Evolutionary conservation across 2,797 vertebrate species (phyloP), one percentile per base, ranked within the genome.

Genomic region (Sebastolobus altivelis): DNA sequence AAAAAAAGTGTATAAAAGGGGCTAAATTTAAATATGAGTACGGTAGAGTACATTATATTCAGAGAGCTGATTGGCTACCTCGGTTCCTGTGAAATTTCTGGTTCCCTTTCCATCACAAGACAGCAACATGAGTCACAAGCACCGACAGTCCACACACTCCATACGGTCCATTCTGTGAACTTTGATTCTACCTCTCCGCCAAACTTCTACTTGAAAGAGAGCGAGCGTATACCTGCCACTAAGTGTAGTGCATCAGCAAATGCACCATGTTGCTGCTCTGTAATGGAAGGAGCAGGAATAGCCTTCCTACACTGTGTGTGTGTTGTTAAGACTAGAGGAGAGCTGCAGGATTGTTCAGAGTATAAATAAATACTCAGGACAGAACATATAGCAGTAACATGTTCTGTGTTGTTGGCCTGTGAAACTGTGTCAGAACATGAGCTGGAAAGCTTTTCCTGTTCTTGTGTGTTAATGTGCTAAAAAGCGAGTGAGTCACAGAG

Each of bases 281-380:
- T 87, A 89, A 91, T 88, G 91, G 87, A 90, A 54, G 73, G 55
- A 74, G 67, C 88, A 75, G 71, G 81, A 92, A 89, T 76, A 84
- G 72, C 22, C 71, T 62, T 54, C 58, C n/a, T 43, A 27, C 65
- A 52, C 10, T 70, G 40, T 37, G 73, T 33, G 56, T 69, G 68
- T n/a, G 60, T n/a, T 52, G n/a, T 52, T 52, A 52, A 52, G 49
- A 52, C 49, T 46, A 46, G 43, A 33, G 38, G 35, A 38, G 37
- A 56, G 49, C 55, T 5, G 5, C 10, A 38, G 27, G 65, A 70
- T 33, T 37, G 37, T 67, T 65, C 14, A 35, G 12, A 27, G 27
- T 70, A 84, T 79, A 29, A 84, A 79, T 80, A 80, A 81, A 74
- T 6, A 65, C 37, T 66, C 22, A 0, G 54, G 22, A 38, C 6